Base-by-base conservation (phyloP, 2,888 invertebrate genomes). In the Oxyteleia sp. region DNA sequence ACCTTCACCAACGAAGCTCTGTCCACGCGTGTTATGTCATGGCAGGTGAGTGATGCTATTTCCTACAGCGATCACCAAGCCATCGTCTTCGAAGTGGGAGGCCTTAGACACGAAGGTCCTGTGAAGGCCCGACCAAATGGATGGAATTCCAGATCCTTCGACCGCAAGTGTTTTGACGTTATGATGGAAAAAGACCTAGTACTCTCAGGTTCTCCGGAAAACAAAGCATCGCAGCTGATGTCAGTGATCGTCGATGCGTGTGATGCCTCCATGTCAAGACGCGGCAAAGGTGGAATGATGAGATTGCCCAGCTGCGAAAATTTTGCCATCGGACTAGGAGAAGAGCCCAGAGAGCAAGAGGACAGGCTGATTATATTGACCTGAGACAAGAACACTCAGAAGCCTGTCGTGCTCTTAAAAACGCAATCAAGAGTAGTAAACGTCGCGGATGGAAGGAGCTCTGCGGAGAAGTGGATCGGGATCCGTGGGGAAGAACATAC, bases 401-500 rank as follows among this genome's bases (percentile, higher is more conserved):
- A 3, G 69, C 69, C 3, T 41, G 81, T 10, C 11, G 49, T 2
- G 20, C 38, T 18, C 61, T 82, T 5, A 32, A 32, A 29, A 20
- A 79, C 35, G 82, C 71, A 0, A 84, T 83, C 5, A 79, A 66
- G 55, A 5, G 4, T 4, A 84, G 82, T 85, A 47, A 35, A 38
- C n/a, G 49, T 66, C 11, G 35, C 10, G 32, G n/a, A 11, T 74
- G 88, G 87, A 81, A 68, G 10, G 79, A 81, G 15, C 68, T 89
- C 5, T 84, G 83, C 55, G 41, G 82, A 2, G 84, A 84, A 16
- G 79, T 88, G 8, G 76, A 85, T 26, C 20, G 43, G 4, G 86
- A 87, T 64, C 83, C 82, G 0, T 86, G 87, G 85, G 87, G 87
- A 8, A 49, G 68, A 20, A 82, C 75, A 11, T 87, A 85, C 51